Conservation (phyloP, 2,797 vertebrate species). For the Poecilia picta region DNA sequence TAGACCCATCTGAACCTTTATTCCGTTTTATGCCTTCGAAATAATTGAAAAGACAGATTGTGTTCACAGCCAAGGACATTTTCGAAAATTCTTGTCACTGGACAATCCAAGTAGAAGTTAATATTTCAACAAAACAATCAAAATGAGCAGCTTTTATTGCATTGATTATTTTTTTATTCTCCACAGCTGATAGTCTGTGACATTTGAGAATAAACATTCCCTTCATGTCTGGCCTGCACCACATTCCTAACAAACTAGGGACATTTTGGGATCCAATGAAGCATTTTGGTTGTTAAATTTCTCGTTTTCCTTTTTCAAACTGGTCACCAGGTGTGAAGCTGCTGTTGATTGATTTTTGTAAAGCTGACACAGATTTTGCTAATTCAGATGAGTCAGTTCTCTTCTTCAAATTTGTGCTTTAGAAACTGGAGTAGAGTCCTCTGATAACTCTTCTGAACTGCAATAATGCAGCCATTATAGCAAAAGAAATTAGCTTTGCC, state of each 20-base stretch:
- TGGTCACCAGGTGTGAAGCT: neutral
- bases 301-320: neutral
- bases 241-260: neutral
- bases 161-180: neutral
- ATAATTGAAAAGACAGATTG: neutral
- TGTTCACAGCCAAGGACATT: neutral
- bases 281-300: neutral
- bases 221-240: neutral
- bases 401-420: neutral
- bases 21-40: neutral
- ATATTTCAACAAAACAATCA: neutral
- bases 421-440: neutral
- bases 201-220: neutral
- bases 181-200: neutral
- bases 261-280: neutral
- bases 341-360: neutral
- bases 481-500: neutral
- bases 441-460: neutral
- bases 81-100: neutral
- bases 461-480: neutral
- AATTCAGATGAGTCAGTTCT: neutral
- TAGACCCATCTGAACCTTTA: neutral
- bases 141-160: neutral
- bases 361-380: neutral
- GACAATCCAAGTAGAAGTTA: neutral